These are phyloP conservation scores for Apistogramma diplotaenia DNA, from an alignment of 2,113 vertebrate species.

Conservation along the genomic window DNA sequence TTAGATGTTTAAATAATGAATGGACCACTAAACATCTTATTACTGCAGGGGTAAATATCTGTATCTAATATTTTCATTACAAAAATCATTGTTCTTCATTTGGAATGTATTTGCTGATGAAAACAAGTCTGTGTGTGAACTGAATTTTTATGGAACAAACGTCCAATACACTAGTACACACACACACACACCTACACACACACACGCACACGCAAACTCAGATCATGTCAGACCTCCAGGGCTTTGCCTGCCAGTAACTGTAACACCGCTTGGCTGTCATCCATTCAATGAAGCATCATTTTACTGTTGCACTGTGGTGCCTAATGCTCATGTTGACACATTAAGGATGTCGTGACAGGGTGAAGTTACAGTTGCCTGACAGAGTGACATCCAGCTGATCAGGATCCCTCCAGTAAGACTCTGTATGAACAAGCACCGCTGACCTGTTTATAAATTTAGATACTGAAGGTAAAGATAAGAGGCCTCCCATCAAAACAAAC, in stretches of 20 bases:
- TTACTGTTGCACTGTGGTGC: slow-evolving; percentile 31
- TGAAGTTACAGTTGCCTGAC: slow-evolving; percentile 34
- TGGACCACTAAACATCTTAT: too few relatives aligned
- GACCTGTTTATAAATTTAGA: not conserved
- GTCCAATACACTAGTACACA: not conserved
- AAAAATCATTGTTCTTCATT: not conserved
- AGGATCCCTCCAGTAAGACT: rapidly evolving
- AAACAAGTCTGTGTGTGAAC: rapidly evolving
- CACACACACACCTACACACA: not conserved
- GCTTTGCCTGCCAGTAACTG: slow-evolving; percentile 16
- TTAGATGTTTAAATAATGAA: not conserved
- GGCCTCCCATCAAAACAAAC: not conserved
- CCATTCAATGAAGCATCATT: slow-evolving; percentile 21
- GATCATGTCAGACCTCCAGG: not conserved
- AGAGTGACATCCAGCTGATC: not conserved
- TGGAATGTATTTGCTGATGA: not conserved
- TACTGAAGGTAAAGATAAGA: not conserved
- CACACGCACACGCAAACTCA: not conserved
- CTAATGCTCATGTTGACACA: not conserved
- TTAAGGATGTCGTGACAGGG: slow-evolving; percentile 15
- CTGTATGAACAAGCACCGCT: not conserved
- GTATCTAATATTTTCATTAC: not conserved
- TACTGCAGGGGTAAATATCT: too few relatives aligned
- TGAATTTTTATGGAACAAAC: rapidly evolving
- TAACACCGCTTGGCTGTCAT: slow-evolving; percentile 20